Evolutionary conservation across 2,113 vertebrate species (phyloP).

Genomic region (Clupea harengus): DNA sequence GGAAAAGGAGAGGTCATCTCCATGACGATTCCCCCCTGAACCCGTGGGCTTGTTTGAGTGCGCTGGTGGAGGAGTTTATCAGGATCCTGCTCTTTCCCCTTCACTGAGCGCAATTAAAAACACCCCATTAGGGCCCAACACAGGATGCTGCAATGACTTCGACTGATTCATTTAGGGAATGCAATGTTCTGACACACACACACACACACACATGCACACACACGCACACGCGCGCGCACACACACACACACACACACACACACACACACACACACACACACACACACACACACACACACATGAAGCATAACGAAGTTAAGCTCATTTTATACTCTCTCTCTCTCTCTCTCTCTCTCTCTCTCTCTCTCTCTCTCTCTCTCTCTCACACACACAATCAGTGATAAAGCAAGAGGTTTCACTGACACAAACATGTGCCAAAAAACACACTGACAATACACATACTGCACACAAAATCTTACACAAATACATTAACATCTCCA

Average conservation of each 20-base stretch:
- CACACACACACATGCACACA: background rate
- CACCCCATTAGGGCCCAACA: slow-evolving; percentile 62
- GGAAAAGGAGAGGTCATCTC: slow-evolving; percentile 47
- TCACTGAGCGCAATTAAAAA: slow-evolving; percentile 67
- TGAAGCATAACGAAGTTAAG: too few relatives aligned
- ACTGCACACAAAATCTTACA: slow-evolving; percentile 27
- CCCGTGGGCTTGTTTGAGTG: background rate
- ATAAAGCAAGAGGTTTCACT: too few relatives aligned
- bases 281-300: too few relatives aligned
- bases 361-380: too few relatives aligned
- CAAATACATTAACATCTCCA: slow-evolving; percentile 10
- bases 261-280: slow-evolving; percentile 49
- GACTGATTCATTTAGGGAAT: slow-evolving; percentile 66
- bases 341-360: too few relatives aligned
- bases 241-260: slow-evolving; percentile 32
- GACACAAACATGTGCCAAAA: too few relatives aligned
- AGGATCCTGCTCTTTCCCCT: slow-evolving; percentile 57
- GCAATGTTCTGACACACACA: slow-evolving; percentile 53
- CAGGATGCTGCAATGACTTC: slow-evolving; percentile 68
- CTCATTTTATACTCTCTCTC: too few relatives aligned
- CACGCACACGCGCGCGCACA: slow-evolving; percentile 25
- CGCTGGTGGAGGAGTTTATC: slow-evolving; percentile 51
- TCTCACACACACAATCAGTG: too few relatives aligned
- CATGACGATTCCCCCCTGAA: slow-evolving; percentile 25
- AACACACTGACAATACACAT: slow-evolving; percentile 46